phyloP scores from a whole-genome alignment of 2,113 vertebrate species.

The Empidonax alnorum region DNA sequence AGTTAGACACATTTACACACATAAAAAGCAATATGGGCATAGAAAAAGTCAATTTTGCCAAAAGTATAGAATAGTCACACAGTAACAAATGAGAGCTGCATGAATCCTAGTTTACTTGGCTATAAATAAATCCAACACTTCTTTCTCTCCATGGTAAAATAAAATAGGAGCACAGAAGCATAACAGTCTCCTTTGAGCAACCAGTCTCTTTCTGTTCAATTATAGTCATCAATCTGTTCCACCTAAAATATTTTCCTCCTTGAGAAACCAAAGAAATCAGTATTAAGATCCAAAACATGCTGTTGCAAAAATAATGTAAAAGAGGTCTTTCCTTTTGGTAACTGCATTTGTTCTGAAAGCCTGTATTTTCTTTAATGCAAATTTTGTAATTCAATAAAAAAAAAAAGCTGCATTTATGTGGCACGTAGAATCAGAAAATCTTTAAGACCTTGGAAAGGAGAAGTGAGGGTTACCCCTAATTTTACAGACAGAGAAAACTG shows the following conservation, averaged over 20 bases:
- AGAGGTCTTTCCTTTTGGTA: constrained; percentile 9
- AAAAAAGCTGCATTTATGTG: background rate
- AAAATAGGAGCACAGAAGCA: constrained; percentile 55
- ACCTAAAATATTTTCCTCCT: constrained; percentile 66
- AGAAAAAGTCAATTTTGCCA: constrained; percentile 40
- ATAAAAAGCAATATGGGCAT: constrained; percentile 43
- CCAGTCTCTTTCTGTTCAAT: constrained; percentile 64
- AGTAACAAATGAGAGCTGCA: constrained; percentile 65
- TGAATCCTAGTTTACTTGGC: constrained; percentile 66
- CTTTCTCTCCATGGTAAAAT: constrained; percentile 55
- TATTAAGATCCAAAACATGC: constrained; percentile 36
- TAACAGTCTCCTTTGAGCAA: constrained; percentile 50
- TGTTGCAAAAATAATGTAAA: constrained; percentile 27
- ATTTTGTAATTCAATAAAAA: background rate
- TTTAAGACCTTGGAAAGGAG: background rate
- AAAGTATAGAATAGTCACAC: constrained; percentile 46
- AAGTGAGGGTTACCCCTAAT: background rate
- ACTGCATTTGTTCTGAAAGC: background rate
- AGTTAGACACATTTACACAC: constrained; percentile 55
- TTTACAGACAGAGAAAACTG: background rate
- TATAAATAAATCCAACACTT: constrained; percentile 68
- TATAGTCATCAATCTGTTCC: constrained; percentile 66
- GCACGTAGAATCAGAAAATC: background rate
- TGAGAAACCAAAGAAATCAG: constrained; percentile 44
- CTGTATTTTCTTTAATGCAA: background rate